These are phyloP conservation scores for Onthophagus taurus DNA, from an alignment of 1,140 invertebrate genomes.

Conservation along the genomic window DNA sequence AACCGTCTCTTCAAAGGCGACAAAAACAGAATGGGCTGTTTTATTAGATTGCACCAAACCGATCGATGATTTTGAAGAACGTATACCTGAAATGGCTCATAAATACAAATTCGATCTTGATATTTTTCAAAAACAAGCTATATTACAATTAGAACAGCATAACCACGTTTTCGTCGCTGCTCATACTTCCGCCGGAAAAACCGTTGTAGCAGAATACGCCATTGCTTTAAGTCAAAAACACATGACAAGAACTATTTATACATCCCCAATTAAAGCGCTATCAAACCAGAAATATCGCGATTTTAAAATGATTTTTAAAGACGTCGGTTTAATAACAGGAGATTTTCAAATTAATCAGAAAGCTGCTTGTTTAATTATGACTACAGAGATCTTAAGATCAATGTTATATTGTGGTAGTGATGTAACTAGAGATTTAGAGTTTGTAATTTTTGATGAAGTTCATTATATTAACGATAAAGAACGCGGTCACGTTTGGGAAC, in stretches of 20 bases:
- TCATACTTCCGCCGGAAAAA: constrained; percentile 98
- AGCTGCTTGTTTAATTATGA: constrained; percentile 96
- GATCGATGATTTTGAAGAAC: constrained; percentile 72
- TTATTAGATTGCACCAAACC: constrained; percentile 71
- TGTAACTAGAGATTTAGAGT: constrained; percentile 91
- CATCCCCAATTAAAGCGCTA: constrained; percentile 97
- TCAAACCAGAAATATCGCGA: constrained; percentile 99
- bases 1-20: constrained; percentile 26
- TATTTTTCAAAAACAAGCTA: constrained; percentile 93
- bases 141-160: constrained; percentile 86
- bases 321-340: constrained; percentile 91
- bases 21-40: constrained; percentile 78
- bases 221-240: constrained; percentile 88
- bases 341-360: constrained; percentile 93
- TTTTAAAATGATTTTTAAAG: constrained; percentile 86
- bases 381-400: constrained; percentile 95
- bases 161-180: constrained; percentile 97
- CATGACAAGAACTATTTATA: constrained; percentile 93
- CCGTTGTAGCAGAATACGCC: constrained; percentile 98
- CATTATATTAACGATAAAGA: constrained; percentile 98
- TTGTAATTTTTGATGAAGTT: constrained; percentile 99
- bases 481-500: constrained; percentile 99
- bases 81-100: constrained; percentile 76
- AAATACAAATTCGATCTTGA: constrained; percentile 91
- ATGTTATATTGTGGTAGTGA: constrained; percentile 97